These are phyloP conservation scores for Platypus cylindrus DNA, from an alignment of 2,888 invertebrate genomes.

Conservation along the genomic window DNA sequence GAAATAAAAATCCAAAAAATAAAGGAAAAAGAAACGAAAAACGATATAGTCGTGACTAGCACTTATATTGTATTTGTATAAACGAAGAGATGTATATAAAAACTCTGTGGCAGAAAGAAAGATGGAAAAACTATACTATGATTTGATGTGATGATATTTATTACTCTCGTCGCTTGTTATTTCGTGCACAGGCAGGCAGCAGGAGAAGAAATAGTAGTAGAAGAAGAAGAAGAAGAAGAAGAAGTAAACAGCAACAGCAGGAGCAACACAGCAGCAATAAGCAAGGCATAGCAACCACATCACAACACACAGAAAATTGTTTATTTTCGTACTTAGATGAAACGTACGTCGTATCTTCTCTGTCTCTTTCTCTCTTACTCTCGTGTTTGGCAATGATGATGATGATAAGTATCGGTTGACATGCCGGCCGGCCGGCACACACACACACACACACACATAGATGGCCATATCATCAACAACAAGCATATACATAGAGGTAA, in stretches of 20 bases:
- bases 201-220: constrained; percentile 1
- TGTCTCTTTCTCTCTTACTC: no score
- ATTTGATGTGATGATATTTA: constrained; percentile 16
- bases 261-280: constrained; percentile 7
- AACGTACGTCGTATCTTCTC: no score
- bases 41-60: constrained; percentile 15
- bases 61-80: no score
- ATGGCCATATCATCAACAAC: no score
- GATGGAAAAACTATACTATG: constrained; percentile 10
- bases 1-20: no score
- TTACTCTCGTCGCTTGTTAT: constrained; percentile 17
- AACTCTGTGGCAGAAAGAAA: constrained; percentile 11
- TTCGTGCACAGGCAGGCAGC: constrained; percentile 11
- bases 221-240: constrained; percentile 6
- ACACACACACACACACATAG: no score
- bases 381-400: no score
- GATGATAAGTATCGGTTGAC: no score
- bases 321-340: no score
- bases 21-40: constrained; percentile 8
- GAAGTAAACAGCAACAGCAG: constrained; percentile 4
- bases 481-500: no score
- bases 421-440: no score
- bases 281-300: constrained; percentile 20
- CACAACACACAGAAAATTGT: no score
- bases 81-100: constrained; percentile 12